These are phyloP conservation scores for Hydraecia micacea DNA, from an alignment of 2,888 invertebrate genomes.

Conservation along the genomic window DNA sequence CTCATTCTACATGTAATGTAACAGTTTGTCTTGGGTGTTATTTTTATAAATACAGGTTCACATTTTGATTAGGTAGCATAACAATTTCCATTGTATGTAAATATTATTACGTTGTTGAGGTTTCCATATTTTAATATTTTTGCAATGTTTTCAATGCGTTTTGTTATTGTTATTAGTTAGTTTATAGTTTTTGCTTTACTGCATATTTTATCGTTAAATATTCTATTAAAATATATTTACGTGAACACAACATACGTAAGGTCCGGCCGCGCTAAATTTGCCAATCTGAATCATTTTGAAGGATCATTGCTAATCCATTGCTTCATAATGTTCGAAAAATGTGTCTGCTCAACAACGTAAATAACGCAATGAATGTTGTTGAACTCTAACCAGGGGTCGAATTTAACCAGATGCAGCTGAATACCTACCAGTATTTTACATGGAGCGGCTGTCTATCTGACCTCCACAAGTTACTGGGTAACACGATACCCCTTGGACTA, in stretches of 20 bases:
- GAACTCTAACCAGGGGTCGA: no score
- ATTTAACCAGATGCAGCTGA: no score
- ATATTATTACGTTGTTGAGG: slow-evolving; percentile 7
- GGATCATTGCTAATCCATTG: no score
- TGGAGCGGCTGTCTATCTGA: no score
- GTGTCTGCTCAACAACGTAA: no score
- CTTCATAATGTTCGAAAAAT: no score
- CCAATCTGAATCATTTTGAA: no score
- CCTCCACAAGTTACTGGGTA: no score
- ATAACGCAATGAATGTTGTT: no score
- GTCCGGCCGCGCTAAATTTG: no score
- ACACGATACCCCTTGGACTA: no score
- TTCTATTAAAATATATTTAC: slow-evolving; percentile 14
- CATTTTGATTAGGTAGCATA: background rate
- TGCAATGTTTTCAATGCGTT: slow-evolving; percentile 22
- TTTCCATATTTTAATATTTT: slow-evolving; percentile 17
- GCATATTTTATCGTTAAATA: slow-evolving; percentile 11
- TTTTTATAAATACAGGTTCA: background rate
- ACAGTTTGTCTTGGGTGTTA: background rate
- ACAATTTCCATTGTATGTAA: slow-evolving; percentile 34
- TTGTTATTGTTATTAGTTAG: slow-evolving; percentile 7
- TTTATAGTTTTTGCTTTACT: slow-evolving; percentile 23
- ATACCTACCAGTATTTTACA: no score
- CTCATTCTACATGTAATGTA: background rate
- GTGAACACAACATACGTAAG: background rate